Base-by-base conservation (phyloP, 2,888 invertebrate species). In the Catocala fraxini region DNA sequence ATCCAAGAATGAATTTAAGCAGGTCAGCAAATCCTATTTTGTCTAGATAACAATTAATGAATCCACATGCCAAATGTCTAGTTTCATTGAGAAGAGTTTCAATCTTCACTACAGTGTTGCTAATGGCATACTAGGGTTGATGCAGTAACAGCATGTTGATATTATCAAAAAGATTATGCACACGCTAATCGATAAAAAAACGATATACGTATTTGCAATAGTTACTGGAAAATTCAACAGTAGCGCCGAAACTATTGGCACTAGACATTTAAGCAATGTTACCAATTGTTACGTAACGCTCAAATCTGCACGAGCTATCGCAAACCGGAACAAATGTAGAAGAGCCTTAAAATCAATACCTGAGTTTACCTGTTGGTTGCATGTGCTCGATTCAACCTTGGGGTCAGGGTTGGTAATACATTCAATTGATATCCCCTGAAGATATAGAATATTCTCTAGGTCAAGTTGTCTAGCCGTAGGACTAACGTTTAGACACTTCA, bases 291-390 rank as follows among this genome's bases (percentile, higher is more conserved):
- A 73, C 62, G 71, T 69, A 75, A 75, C 63, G n/a, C 43, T 61
- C 42, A 62, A 70, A 67, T 70, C 51, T 49, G 54, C 52, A 68
- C 62, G 67, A 75, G 70, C 55, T 59, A 70, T 56, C 63, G 56
- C 55, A 52, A 75, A 84, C 83, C 87, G 89, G 89, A 90, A 91
- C 86, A 80, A 87, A 88, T 86, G 72, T 82, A 79, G 75, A 84
- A 81, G 80, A 86, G 74, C 80, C 82, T 85, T 81, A 77, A 71
- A 80, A 77, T 75, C 75, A 75, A 80, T 79, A 78, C 74, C 61
- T 81, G 79, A 87, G 86, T n/a, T n/a, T n/a, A 85, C 76, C 85
- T 77, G 77, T 80, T 64, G 62, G 77, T 81, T 80, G 59, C 75
- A 80, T 82, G 79, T 80, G 79, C 74, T 77, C 72, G 74, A 78